These are phyloP conservation scores for Strix aluco DNA, from an alignment of 2,113 vertebrate genomes.

Conservation along the genomic window DNA sequence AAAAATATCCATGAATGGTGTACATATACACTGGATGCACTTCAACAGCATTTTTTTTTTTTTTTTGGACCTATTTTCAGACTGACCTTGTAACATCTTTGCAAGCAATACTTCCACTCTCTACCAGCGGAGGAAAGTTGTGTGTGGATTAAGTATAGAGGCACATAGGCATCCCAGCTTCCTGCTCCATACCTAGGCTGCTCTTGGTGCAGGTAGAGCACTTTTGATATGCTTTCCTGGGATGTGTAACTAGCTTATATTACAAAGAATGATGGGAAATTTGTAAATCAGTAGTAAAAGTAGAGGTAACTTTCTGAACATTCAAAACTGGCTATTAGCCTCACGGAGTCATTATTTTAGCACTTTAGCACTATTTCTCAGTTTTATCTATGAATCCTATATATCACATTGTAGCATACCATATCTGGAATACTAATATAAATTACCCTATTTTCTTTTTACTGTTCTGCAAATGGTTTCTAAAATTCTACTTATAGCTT, in stretches of 20 bases:
- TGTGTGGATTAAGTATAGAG: neutral
- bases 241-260: neutral
- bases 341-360: neutral
- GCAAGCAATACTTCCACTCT: neutral
- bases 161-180: neutral
- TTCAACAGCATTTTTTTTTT: neutral
- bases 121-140: neutral
- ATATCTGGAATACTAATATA: constrained; percentile 13
- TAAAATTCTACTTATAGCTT: constrained; percentile 14
- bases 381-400: neutral
- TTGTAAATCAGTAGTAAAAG: neutral
- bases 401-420: neutral
- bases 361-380: neutral
- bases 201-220: neutral
- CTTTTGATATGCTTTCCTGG: neutral
- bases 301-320: neutral
- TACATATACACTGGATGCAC: neutral
- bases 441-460: constrained; percentile 20
- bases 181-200: neutral
- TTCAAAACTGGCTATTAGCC: neutral
- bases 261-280: neutral
- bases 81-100: neutral
- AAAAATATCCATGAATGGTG: neutral
- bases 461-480: constrained; percentile 17
- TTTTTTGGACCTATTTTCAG: neutral